A percentile compares a stretch with the other conserved stretches of the same genome.
These are phyloP conservation scores for Neocrepidodera transversa DNA, from an alignment of 2,888 invertebrate genomes.

Conservation along the genomic window DNA sequence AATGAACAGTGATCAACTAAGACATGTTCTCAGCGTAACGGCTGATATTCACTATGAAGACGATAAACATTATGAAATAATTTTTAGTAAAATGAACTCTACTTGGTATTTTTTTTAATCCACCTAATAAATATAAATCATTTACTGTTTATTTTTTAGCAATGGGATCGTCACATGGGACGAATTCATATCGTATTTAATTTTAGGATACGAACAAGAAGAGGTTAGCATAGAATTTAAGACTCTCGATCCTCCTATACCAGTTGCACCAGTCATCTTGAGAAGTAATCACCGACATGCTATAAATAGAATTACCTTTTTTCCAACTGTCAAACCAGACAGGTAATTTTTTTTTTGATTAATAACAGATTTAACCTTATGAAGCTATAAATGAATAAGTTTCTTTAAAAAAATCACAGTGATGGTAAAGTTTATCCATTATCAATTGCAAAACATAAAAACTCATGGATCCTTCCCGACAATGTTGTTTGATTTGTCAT, in stretches of 20 bases:
- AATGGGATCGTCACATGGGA: conserved; percentile 72
- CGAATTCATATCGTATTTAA: conserved; percentile 78
- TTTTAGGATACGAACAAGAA: conserved; percentile 74
- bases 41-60: conserved; percentile 66
- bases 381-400: too few relatives aligned
- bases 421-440: too few relatives aligned
- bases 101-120: conserved; percentile 44
- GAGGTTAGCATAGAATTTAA: conserved; percentile 70
- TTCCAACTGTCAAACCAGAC: conserved; percentile 62
- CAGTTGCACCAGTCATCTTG: conserved; percentile 65
- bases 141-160: conserved; percentile 44
- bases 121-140: not conserved
- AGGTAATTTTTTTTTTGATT: conserved; percentile 25
- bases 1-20: conserved; percentile 60
- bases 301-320: conserved; percentile 70
- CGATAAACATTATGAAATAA: conserved; percentile 65
- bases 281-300: conserved; percentile 75
- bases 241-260: conserved; percentile 69
- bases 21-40: conserved; percentile 58
- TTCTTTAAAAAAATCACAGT: too few relatives aligned
- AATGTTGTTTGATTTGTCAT: too few relatives aligned
- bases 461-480: too few relatives aligned
- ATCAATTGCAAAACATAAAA: too few relatives aligned
- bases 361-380: too few relatives aligned
- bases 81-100: conserved; percentile 68